Evolutionary conservation across 1,140 invertebrate genomes (phyloP).

Genomic region (Drosophila sechellia): DNA sequence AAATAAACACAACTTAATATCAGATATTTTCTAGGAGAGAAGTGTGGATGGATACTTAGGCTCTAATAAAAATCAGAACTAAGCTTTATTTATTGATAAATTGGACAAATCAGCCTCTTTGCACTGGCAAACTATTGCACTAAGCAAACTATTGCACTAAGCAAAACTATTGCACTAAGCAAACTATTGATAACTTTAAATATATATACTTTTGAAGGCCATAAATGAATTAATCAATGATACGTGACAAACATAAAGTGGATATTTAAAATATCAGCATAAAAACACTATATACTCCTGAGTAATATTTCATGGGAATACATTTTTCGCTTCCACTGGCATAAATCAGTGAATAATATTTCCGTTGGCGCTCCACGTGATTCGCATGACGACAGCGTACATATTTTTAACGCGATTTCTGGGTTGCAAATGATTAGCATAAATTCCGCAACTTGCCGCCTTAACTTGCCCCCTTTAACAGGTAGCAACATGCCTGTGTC

Average conservation of each 20-base stretch:
- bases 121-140: too few species aligned
- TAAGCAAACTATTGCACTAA: too few species aligned
- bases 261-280: too few species aligned
- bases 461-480: constrained; percentile 16
- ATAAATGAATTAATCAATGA: background rate
- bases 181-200: too few species aligned
- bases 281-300: too few species aligned
- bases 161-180: too few species aligned
- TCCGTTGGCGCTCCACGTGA: constrained; percentile 14
- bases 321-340: constrained; percentile 1
- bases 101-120: too few species aligned
- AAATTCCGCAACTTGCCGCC: constrained; percentile 58
- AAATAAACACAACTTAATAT: constrained; percentile 4
- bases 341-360: constrained; percentile 35
- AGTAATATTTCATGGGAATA: constrained; percentile 7
- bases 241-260: background rate
- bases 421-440: constrained; percentile 71
- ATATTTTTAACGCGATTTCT: constrained; percentile 47
- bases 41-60: background rate
- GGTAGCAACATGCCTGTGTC: constrained; percentile 23
- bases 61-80: background rate
- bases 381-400: constrained; percentile 31
- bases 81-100: too few species aligned
- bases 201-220: background rate
- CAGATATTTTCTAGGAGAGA: constrained; percentile 9